Percentiles rank a stretch among this genome's conserved stretches.
Conservation (phyloP, 2,113 vertebrate genomes). For the Gallinago jamesoni region DNA sequence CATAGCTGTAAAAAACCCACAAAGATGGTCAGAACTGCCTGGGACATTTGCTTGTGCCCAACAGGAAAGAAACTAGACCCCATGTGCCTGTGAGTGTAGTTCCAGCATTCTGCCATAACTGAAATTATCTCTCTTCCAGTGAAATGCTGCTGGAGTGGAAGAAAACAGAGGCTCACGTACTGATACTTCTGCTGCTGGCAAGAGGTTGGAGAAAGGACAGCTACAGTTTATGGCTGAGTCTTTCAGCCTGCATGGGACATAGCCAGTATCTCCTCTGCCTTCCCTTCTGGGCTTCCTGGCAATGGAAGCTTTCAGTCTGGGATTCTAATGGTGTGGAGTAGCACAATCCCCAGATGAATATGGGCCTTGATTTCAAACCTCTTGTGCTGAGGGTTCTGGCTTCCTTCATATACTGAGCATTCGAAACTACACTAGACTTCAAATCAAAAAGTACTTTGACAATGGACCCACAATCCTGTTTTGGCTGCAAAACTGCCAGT, state of each 20-base stretch:
- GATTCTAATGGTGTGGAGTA: background rate
- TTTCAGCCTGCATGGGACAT: background rate
- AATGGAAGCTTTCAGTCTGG: background rate
- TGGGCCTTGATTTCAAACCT: background rate
- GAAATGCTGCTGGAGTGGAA: background rate
- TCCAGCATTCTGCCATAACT: background rate
- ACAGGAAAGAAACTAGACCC: background rate
- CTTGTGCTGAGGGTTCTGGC: background rate
- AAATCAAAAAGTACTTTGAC: background rate
- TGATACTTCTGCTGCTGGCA: background rate
- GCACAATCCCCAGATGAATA: background rate
- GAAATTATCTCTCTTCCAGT: background rate
- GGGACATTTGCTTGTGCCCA: background rate
- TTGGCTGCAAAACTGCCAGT: background rate
- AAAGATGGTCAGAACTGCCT: background rate
- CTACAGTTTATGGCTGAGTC: background rate
- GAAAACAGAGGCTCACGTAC: background rate
- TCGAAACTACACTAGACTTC: background rate
- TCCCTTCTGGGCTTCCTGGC: background rate
- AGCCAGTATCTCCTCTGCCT: background rate
- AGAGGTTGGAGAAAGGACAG: background rate
- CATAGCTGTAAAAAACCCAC: conserved; percentile 79
- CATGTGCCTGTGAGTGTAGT: background rate
- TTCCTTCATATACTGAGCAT: background rate
- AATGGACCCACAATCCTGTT: background rate